phyloP scores from a whole-genome alignment of 2,888 invertebrate species.

The Thereva nobilitata region DNA sequence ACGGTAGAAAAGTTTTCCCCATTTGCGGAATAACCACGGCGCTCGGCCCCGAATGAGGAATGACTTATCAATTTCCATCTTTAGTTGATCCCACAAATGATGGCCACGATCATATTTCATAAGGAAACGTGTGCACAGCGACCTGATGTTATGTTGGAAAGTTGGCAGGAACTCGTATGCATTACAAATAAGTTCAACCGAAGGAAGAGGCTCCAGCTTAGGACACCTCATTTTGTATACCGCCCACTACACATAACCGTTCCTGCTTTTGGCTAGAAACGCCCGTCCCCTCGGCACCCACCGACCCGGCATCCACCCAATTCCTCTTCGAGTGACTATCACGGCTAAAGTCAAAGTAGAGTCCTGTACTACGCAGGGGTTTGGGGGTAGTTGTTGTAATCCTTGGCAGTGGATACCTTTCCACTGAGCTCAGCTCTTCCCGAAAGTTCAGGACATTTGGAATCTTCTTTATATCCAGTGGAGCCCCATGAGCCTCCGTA shows the following conservation, averaged over 20 bases:
- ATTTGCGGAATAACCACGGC: conserved; percentile 14
- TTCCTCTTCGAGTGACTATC: too few species aligned
- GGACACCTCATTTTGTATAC: conserved; percentile 32
- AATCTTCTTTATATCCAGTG: conserved; percentile 33
- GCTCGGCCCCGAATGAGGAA: conserved; percentile 26
- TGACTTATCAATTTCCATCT: conserved; percentile 42
- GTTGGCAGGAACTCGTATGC: conserved; percentile 36
- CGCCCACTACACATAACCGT: conserved; percentile 27
- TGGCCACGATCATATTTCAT: conserved; percentile 41
- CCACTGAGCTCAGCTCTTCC: conserved; percentile 15
- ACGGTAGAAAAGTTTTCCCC: conserved; percentile 21
- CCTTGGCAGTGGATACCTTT: conserved; percentile 25
- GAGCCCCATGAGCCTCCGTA: conserved; percentile 27
- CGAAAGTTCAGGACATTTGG: conserved; percentile 34
- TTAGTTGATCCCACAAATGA: conserved; percentile 40
- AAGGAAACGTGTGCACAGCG: conserved; percentile 32
- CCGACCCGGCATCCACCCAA: too few species aligned
- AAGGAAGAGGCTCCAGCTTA: not conserved
- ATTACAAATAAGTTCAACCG: conserved; percentile 41
- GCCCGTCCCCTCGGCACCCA: too few species aligned
- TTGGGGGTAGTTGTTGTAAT: conserved; percentile 9
- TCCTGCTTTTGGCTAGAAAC: not conserved
- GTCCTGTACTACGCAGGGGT: conserved; percentile 6
- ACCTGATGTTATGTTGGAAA: conserved; percentile 35
- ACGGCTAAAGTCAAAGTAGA: not conserved